Conservation (phyloP, 2,113 vertebrate genomes). For the Xiphorhynchus elegans region DNA sequence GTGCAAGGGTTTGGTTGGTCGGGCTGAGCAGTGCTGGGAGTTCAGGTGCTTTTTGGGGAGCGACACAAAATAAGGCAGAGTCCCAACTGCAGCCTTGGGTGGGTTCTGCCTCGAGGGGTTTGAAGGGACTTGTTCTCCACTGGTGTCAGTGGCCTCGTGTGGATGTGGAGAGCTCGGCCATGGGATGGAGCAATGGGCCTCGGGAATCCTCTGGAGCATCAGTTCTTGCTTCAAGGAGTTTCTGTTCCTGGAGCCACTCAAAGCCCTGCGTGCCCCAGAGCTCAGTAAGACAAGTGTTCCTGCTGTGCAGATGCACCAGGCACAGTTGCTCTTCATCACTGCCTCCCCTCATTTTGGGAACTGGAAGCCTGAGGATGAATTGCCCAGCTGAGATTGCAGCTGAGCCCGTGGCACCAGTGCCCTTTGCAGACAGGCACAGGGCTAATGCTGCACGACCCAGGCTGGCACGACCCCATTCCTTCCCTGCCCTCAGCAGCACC, state of each 20-base stretch:
- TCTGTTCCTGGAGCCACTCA: not conserved
- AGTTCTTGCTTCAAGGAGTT: rapidly evolving
- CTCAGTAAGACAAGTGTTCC: rapidly evolving
- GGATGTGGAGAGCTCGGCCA: rapidly evolving
- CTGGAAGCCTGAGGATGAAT: not conserved
- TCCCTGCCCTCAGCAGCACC: not conserved
- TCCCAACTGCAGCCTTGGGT: rapidly evolving
- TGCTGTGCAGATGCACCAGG: not conserved
- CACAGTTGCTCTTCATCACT: not conserved
- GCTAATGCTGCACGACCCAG: rapidly evolving
- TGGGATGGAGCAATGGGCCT: not conserved
- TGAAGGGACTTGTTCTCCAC: rapidly evolving
- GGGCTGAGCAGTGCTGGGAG: not conserved
- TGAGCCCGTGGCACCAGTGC: rapidly evolving
- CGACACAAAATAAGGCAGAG: not conserved
- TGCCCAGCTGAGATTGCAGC: not conserved
- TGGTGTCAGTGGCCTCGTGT: rapidly evolving
- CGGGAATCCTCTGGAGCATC: not conserved
- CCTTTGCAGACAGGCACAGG: not conserved
- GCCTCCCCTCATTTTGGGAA: not conserved
- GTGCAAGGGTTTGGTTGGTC: not conserved
- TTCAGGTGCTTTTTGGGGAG: not conserved
- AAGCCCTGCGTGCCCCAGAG: rapidly evolving
- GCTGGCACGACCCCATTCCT: not conserved
- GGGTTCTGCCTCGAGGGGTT: not conserved